These are phyloP conservation scores for Trichechus manatus DNA, from an alignment of 2,113 vertebrate species.

Conservation along the genomic window DNA sequence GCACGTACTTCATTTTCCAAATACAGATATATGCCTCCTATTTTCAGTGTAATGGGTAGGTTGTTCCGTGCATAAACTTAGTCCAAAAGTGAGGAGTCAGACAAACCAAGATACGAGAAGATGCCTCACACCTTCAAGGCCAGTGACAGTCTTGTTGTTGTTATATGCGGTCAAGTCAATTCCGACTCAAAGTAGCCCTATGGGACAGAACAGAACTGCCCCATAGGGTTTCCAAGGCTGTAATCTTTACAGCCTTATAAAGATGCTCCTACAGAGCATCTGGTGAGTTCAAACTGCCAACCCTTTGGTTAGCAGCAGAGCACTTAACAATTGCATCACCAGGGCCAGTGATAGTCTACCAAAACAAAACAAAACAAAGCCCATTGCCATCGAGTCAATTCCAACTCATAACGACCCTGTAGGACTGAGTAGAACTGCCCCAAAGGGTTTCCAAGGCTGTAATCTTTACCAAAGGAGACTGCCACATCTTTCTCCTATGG, in stretches of 20 bases:
- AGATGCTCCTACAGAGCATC: not conserved
- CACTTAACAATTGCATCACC: not conserved
- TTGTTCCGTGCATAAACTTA: not conserved
- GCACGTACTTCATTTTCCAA: conserved; percentile 71
- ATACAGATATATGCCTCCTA: conserved; percentile 51
- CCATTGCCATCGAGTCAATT: not conserved
- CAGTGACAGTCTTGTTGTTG: not conserved
- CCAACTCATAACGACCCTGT: not conserved
- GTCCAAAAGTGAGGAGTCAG: conserved; percentile 69
- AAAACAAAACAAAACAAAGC: no score
- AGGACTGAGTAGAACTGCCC: not conserved
- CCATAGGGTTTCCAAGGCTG: not conserved
- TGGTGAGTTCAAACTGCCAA: not conserved
- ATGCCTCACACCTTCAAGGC: not conserved
- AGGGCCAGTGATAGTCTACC: not conserved
- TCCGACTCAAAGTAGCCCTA: not conserved
- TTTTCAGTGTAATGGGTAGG: conserved; percentile 66
- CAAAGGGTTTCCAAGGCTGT: not conserved
- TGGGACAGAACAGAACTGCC: not conserved
- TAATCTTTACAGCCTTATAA: not conserved
- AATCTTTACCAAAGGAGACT: not conserved
- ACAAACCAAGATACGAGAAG: conserved; percentile 68
- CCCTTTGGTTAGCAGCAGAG: not conserved
- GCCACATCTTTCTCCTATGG: not conserved
- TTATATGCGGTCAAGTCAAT: not conserved